Evolutionary conservation across 2,797 vertebrate genomes (phyloP).

Genomic region (Hoplostethus mediterraneus): DNA sequence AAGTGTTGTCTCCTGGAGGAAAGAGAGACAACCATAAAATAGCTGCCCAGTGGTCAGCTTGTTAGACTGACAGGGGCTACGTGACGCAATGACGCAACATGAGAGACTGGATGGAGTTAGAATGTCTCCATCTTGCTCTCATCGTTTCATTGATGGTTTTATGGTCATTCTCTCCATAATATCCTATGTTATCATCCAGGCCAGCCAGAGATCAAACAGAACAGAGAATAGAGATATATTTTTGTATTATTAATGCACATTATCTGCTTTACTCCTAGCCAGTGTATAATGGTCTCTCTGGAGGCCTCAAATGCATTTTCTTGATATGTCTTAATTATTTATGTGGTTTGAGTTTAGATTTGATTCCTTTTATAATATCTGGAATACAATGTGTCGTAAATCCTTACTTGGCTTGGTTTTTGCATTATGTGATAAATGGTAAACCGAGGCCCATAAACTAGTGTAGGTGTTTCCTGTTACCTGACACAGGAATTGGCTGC

Average conservation of each 20-base stretch:
- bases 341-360: constrained; percentile 40
- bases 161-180: constrained; percentile 34
- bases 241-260: constrained; percentile 53
- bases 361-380: constrained; percentile 7
- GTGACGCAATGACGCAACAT: constrained; percentile 45
- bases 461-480: background rate
- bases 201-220: constrained; percentile 53
- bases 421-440: background rate
- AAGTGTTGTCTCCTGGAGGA: constrained; percentile 4
- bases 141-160: constrained; percentile 35
- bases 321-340: constrained; percentile 31
- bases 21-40: constrained; percentile 6
- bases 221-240: constrained; percentile 47
- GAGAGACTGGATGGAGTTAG: constrained; percentile 32
- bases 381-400: constrained; percentile 16
- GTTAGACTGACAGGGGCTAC: constrained; percentile 7
- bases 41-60: constrained; percentile 15
- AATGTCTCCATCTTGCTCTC: constrained; percentile 31
- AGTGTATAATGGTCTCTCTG: constrained; percentile 62
- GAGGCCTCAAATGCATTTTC: constrained; percentile 35
- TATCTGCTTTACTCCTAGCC: constrained; percentile 37
- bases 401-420: constrained; percentile 12
- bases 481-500: background rate
- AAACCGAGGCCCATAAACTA: no score
- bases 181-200: constrained; percentile 51